A percentile compares a stretch with the other conserved stretches of the same genome.
phyloP scores from a whole-genome alignment of 2,113 vertebrate species.

The Ahaetulla prasina region DNA sequence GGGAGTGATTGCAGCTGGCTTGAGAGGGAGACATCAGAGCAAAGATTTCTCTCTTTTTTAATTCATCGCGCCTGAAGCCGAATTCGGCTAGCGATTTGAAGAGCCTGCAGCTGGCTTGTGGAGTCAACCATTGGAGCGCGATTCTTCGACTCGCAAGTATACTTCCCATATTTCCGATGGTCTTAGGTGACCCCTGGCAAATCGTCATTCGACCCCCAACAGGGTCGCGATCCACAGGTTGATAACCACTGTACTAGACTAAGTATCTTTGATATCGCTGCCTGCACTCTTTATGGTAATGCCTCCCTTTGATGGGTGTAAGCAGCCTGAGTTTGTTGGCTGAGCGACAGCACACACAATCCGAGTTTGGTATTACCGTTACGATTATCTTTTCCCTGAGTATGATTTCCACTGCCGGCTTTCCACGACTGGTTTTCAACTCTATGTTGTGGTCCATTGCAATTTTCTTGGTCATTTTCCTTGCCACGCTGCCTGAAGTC shows the following conservation, averaged over 20 bases:
- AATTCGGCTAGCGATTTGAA: too few species aligned
- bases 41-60: too few species aligned
- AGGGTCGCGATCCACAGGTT: too few species aligned
- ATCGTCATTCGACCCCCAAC: too few species aligned
- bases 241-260: constrained; percentile 10
- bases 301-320: constrained; percentile 65
- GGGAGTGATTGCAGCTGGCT: too few species aligned
- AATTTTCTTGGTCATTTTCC: constrained; percentile 51
- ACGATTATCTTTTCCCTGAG: constrained; percentile 55
- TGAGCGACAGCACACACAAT: constrained; percentile 56
- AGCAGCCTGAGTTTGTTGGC: constrained; percentile 51
- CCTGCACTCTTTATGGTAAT: constrained; percentile 48
- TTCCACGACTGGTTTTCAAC: constrained; percentile 59
- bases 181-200: too few species aligned
- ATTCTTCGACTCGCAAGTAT: too few species aligned
- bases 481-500: constrained; percentile 55
- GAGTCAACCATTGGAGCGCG: too few species aligned
- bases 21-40: too few species aligned
- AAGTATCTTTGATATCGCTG: constrained; percentile 4
- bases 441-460: constrained; percentile 49
- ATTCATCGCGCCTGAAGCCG: too few species aligned
- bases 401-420: constrained; percentile 53
- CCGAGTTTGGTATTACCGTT: constrained; percentile 41
- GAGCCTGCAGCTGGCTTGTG: too few species aligned
- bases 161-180: too few species aligned